A percentile compares a stretch with the other conserved stretches of the same genome.
Evolutionary conservation across 2,888 invertebrate species (phyloP).

Genomic region (Coelopa pilipes): DNA sequence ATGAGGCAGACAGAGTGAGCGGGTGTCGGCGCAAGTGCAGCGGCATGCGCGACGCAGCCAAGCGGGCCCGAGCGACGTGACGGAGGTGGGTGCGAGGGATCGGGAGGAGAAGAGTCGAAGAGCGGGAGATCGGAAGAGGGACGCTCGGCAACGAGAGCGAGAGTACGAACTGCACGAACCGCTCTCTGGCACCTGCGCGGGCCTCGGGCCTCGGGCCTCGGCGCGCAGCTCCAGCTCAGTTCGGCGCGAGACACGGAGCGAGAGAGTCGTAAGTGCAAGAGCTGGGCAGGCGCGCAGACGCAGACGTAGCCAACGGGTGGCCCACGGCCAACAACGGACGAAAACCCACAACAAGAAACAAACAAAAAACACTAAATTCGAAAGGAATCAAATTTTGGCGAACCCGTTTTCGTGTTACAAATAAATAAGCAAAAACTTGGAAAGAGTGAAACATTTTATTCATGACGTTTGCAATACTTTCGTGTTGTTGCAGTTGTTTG

Average conservation of each 20-base stretch:
- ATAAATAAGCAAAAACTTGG: no score
- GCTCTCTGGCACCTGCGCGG: no score
- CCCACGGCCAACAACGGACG: no score
- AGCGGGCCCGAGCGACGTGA: background rate
- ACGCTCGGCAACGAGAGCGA: background rate
- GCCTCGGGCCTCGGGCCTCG: background rate
- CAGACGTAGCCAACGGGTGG: no score
- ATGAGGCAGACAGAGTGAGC: background rate
- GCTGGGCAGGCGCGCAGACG: background rate
- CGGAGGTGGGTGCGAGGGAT: background rate
- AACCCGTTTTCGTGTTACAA: background rate
- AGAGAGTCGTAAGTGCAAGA: slow-evolving; percentile 34
- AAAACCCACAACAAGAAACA: no score
- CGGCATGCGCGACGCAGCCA: background rate
- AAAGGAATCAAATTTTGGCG: no score
- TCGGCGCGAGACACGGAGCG: slow-evolving; percentile 41
- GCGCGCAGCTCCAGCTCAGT: slow-evolving; percentile 37
- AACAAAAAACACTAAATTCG: no score
- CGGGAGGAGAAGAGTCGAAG: background rate
- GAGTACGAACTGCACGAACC: background rate
- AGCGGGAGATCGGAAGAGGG: background rate
- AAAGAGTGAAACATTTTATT: background rate
- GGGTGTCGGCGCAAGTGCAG: background rate
- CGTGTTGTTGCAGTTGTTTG: background rate
- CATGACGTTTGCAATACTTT: background rate